A percentile compares a stretch with the other conserved stretches of the same genome.
phyloP scores from a whole-genome alignment of 35 echinoderm and acorn worm species.

The Apostichopus californicus region DNA sequence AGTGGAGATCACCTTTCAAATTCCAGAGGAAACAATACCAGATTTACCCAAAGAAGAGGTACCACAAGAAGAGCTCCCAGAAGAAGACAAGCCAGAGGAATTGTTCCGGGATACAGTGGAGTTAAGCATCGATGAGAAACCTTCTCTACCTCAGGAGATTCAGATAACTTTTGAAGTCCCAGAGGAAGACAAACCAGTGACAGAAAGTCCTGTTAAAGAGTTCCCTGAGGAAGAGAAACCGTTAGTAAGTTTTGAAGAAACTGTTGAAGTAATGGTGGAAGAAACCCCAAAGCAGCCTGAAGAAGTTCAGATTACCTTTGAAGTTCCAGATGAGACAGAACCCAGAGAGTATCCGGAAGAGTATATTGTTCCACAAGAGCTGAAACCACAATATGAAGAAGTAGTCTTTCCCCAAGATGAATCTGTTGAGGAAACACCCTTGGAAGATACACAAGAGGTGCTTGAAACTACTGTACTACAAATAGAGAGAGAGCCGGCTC shows the following conservation, averaged over 20 bases:
- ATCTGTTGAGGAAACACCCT: slow-evolving; percentile 33
- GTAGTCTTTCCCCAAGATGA: slow-evolving; percentile 57
- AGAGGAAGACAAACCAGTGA: slow-evolving; percentile 39
- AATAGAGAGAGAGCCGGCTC: background rate
- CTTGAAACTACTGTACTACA: slow-evolving; percentile 17
- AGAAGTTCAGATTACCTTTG: slow-evolving; percentile 31
- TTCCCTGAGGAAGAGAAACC: slow-evolving; percentile 30
- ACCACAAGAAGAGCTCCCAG: slow-evolving; percentile 1
- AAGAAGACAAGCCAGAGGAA: slow-evolving; percentile 26
- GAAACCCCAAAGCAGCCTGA: background rate
- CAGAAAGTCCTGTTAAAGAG: slow-evolving; percentile 52
- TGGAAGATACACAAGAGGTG: slow-evolving; percentile 1
- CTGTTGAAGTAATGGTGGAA: background rate
- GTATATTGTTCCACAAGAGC: slow-evolving; percentile 15
- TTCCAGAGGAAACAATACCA: background rate
- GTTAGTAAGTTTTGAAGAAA: background rate
- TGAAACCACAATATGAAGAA: slow-evolving; percentile 68
- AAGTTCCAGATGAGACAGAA: slow-evolving; percentile 53
- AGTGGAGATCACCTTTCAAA: slow-evolving; percentile 1
- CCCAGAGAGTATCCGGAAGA: background rate
- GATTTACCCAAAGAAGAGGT: background rate
- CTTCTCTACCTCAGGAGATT: slow-evolving; percentile 42
- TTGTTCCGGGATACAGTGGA: slow-evolving; percentile 31
- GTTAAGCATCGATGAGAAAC: slow-evolving; percentile 45
- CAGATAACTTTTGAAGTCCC: slow-evolving; percentile 38